phyloP scores from a whole-genome alignment of 2,888 invertebrate species.

The Nomada flava region DNA sequence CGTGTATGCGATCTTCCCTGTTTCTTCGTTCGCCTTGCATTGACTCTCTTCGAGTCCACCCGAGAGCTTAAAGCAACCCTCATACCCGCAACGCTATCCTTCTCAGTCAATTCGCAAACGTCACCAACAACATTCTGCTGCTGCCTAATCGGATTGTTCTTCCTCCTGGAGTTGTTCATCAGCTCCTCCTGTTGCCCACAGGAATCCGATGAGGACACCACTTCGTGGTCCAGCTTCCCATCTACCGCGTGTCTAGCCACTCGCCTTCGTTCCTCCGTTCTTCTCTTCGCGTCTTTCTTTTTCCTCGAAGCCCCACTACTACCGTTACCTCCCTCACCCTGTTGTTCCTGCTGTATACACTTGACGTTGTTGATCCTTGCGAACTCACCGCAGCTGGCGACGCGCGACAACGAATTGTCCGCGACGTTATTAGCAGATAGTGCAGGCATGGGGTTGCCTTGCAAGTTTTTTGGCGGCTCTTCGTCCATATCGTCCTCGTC shows the following conservation, averaged over 20 bases:
- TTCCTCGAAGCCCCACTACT: constrained; percentile 51
- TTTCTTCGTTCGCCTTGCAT: constrained; percentile 62
- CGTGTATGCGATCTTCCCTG: constrained; percentile 38
- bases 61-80: constrained; percentile 83
- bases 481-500: constrained; percentile 72
- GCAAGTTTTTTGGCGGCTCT: constrained; percentile 85
- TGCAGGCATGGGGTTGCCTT: constrained; percentile 86
- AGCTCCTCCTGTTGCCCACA: constrained; percentile 41
- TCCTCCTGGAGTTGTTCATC: constrained; percentile 36
- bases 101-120: constrained; percentile 79
- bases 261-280: constrained; percentile 51
- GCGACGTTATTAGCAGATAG: constrained; percentile 84
- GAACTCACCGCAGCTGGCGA: constrained; percentile 79
- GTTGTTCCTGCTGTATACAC: constrained; percentile 17
- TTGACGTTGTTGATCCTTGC: constrained; percentile 72
- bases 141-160: constrained; percentile 47
- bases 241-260: constrained; percentile 37
- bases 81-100: constrained; percentile 83
- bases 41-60: constrained; percentile 73
- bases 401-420: constrained; percentile 74
- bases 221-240: constrained; percentile 38
- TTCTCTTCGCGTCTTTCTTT: constrained; percentile 66
- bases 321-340: constrained; percentile 46
- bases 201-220: constrained; percentile 61
- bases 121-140: constrained; percentile 67